phyloP scores from a whole-genome alignment of 2,797 vertebrate genomes.

The Ambastaia sidthimunki region DNA sequence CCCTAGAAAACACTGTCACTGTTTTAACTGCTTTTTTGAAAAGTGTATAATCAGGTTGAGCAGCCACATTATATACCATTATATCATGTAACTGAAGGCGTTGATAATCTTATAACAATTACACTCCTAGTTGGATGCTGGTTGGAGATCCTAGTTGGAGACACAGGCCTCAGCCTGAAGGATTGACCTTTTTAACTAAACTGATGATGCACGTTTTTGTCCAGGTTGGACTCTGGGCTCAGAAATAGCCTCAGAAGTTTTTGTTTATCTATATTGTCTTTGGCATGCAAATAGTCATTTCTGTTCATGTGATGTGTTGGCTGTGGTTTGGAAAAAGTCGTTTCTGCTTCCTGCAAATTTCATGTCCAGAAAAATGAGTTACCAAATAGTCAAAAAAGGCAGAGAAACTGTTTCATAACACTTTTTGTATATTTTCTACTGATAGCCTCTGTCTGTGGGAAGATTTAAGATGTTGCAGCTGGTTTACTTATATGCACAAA shows the following conservation, averaged over 20 bases:
- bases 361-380: background rate
- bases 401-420: constrained; percentile 1
- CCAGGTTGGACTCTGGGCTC: background rate
- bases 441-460: constrained; percentile 1
- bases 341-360: constrained; percentile 12
- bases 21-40: background rate
- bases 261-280: constrained; percentile 1
- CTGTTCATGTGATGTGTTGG: background rate
- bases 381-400: background rate
- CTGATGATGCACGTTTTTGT: background rate
- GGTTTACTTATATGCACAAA: constrained; percentile 10
- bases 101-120: background rate
- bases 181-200: background rate
- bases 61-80: too few relatives aligned
- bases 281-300: constrained; percentile 11
- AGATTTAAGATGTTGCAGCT: constrained; percentile 7
- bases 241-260: background rate
- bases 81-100: constrained; percentile 4
- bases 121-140: background rate
- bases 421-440: constrained; percentile 21
- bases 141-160: background rate
- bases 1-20: background rate
- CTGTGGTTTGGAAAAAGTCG: constrained; percentile 12
- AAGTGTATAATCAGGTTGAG: background rate
- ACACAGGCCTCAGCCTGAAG: background rate